Conservation (phyloP, 2,797 vertebrate genomes). For the Cetoscarus ocellatus region DNA sequence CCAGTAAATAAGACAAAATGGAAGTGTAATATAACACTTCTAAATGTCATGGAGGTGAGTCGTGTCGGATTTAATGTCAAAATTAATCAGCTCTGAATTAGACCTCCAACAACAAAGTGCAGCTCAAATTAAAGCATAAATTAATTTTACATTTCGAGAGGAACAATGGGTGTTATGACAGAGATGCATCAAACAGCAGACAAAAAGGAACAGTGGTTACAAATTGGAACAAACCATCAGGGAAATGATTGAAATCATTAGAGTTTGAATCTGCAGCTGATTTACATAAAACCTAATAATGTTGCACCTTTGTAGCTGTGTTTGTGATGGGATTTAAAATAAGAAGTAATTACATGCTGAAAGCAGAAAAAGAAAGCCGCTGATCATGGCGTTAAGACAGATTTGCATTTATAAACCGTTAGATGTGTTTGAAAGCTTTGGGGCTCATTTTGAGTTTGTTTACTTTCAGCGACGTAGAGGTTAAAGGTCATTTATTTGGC, state of each 20-base stretch:
- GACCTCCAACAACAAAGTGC: slow-evolving; percentile 3
- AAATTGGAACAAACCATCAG: slow-evolving; percentile 36
- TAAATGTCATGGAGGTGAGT: not conserved
- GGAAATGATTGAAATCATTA: slow-evolving; percentile 11
- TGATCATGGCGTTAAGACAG: not conserved
- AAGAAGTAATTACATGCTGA: slow-evolving; percentile 17
- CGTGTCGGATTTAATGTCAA: not conserved
- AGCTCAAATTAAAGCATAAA: not conserved
- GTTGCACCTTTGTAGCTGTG: slow-evolving; percentile 30
- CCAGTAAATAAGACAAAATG: not conserved
- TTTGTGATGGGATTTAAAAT: slow-evolving; percentile 34
- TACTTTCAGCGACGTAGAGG: too few species aligned
- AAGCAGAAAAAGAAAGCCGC: slow-evolving; percentile 5
- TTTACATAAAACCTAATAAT: slow-evolving; percentile 49
- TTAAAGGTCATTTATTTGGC: too few species aligned
- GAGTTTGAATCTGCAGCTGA: slow-evolving; percentile 7
- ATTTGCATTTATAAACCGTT: too few species aligned
- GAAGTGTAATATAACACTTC: not conserved
- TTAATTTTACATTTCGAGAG: slow-evolving; percentile 14
- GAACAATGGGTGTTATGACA: slow-evolving; percentile 8
- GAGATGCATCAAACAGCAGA: slow-evolving; percentile 9
- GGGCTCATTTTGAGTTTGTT: too few species aligned
- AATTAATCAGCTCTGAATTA: not conserved
- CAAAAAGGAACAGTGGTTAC: slow-evolving; percentile 12
- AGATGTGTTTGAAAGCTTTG: too few species aligned